phyloP scores from a whole-genome alignment of 2,113 vertebrate genomes.

The Equus przewalskii region DNA sequence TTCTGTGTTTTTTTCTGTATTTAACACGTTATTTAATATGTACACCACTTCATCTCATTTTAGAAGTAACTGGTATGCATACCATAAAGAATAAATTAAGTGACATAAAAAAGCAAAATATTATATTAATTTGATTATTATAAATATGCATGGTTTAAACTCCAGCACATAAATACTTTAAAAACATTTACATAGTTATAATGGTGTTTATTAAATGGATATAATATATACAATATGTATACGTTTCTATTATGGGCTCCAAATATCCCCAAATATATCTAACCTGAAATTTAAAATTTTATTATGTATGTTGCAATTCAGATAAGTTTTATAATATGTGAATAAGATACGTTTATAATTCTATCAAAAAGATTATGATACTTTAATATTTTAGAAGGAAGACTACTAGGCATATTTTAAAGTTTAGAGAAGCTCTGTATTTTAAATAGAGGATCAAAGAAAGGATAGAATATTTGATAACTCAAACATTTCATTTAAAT shows the following conservation, averaged over 20 bases:
- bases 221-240: not conserved
- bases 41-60: conserved; percentile 1
- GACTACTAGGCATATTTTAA: not conserved
- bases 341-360: not conserved
- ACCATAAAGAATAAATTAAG: not conserved
- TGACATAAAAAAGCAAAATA: conserved; percentile 8
- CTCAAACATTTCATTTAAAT: not conserved
- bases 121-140: not conserved
- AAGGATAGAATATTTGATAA: not conserved
- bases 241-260: not conserved
- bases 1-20: not conserved
- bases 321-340: not conserved
- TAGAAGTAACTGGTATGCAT: not conserved
- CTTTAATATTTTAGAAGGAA: not conserved
- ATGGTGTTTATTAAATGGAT: not conserved
- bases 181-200: not conserved
- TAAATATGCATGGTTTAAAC: conserved; percentile 2
- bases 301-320: not conserved
- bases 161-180: not conserved
- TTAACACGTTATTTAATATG: not conserved
- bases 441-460: not conserved
- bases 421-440: not conserved
- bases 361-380: not conserved
- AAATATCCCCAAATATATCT: not conserved
- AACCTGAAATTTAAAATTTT: conserved; percentile 13